These are phyloP conservation scores for Jaculus jaculus DNA, from an alignment of 2,113 vertebrate species.

Conservation along the genomic window DNA sequence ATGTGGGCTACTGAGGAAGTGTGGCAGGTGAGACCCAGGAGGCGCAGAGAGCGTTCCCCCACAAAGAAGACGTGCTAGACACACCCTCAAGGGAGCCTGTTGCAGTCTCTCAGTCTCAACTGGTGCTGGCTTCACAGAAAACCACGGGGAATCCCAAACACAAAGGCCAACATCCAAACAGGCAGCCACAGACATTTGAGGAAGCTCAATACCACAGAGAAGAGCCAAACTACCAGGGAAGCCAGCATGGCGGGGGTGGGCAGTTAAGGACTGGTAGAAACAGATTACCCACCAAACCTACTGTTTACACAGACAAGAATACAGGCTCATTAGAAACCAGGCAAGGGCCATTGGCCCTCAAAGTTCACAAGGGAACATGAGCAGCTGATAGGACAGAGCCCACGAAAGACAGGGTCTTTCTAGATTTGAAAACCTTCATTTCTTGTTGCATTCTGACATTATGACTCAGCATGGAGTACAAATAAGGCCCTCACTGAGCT, in stretches of 20 bases:
- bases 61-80: neutral
- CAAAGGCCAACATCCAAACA: neutral
- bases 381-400: neutral
- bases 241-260: neutral
- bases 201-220: neutral
- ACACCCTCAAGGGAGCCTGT: accelerated
- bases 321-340: neutral
- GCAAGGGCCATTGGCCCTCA: neutral
- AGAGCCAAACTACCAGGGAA: neutral
- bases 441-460: neutral
- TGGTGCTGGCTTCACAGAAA: neutral
- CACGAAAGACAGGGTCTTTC: neutral
- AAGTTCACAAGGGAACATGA: neutral
- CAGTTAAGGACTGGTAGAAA: neutral
- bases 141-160: neutral
- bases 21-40: neutral
- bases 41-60: accelerated
- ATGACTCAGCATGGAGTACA: neutral
- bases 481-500: neutral
- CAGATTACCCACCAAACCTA: neutral
- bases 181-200: neutral
- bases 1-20: neutral
- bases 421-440: neutral
- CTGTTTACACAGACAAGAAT: neutral
- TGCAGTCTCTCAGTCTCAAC: neutral